Conservation (phyloP, 1,140 invertebrate genomes). For the Heliconius melpomene region DNA sequence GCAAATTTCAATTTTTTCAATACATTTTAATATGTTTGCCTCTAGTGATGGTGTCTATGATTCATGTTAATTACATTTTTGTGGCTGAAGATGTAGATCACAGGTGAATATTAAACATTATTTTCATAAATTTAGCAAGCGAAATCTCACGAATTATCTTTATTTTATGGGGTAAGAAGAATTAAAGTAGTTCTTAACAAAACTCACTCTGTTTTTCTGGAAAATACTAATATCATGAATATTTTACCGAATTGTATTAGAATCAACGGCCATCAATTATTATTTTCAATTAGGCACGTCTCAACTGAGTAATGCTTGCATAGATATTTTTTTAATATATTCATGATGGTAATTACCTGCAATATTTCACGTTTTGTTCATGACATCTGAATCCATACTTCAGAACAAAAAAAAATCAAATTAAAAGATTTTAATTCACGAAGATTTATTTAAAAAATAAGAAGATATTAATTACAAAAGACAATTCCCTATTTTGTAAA, state of each 20-base stretch:
- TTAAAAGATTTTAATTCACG: too few species aligned
- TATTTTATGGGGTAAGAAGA: neutral
- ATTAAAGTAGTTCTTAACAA: neutral
- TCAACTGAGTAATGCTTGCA: neutral
- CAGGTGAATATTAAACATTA: constrained; percentile 49
- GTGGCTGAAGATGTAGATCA: constrained; percentile 64
- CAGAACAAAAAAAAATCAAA: too few species aligned
- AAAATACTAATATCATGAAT: neutral
- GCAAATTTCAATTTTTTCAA: constrained; percentile 59
- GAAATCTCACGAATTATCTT: neutral
- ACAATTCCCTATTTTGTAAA: too few species aligned
- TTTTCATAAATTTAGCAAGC: neutral
- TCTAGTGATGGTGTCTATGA: constrained; percentile 63
- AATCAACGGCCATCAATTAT: neutral
- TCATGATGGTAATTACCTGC: neutral
- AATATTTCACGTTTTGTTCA: too few species aligned
- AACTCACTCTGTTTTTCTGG: neutral
- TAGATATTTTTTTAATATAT: neutral
- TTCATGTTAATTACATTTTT: constrained; percentile 69
- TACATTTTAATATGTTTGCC: constrained; percentile 63
- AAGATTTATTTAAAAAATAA: too few species aligned
- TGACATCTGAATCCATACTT: too few species aligned
- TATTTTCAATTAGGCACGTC: neutral
- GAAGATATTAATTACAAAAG: too few species aligned
- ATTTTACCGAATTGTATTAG: neutral